These are phyloP conservation scores for Vanessa atalanta DNA, from an alignment of 1,140 invertebrate species.

Conservation along the genomic window DNA sequence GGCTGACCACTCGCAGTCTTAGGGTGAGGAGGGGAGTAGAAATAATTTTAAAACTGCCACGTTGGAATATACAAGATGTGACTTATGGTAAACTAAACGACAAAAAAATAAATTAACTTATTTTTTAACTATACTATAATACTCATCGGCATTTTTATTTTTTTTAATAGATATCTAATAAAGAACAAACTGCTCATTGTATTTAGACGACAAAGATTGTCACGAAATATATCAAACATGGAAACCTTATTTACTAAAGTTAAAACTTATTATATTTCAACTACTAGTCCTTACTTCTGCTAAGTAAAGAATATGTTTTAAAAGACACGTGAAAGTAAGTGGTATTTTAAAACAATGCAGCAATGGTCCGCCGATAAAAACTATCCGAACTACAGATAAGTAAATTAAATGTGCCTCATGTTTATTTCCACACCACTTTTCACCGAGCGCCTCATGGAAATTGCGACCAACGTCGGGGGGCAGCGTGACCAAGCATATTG, in stretches of 20 bases:
- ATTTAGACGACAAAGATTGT: too few relatives aligned
- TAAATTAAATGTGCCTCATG: constrained; percentile 29
- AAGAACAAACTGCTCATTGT: too few relatives aligned
- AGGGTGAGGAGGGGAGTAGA: constrained; percentile 30
- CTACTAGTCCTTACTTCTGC: too few relatives aligned
- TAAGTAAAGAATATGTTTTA: too few relatives aligned
- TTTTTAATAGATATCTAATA: too few relatives aligned
- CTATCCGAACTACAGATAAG: constrained; percentile 20
- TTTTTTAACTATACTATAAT: too few relatives aligned
- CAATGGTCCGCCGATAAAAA: constrained; percentile 14
- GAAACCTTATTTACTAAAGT: too few relatives aligned
- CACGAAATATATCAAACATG: too few relatives aligned
- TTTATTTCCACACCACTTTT: constrained; percentile 55
- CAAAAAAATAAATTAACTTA: not conserved
- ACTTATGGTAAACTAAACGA: not conserved
- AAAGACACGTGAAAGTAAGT: too few relatives aligned
- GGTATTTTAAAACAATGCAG: not conserved
- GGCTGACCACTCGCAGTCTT: constrained; percentile 51
- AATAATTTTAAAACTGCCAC: not conserved
- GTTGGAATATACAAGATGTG: not conserved
- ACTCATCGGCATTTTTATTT: too few relatives aligned
- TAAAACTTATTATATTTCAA: too few relatives aligned
- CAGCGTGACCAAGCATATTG: constrained; percentile 78
- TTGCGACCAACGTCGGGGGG: constrained; percentile 70
- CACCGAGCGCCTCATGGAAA: constrained; percentile 67